These are phyloP conservation scores for Parnassius mnemosyne DNA, from an alignment of 2,888 invertebrate species.

Conservation along the genomic window DNA sequence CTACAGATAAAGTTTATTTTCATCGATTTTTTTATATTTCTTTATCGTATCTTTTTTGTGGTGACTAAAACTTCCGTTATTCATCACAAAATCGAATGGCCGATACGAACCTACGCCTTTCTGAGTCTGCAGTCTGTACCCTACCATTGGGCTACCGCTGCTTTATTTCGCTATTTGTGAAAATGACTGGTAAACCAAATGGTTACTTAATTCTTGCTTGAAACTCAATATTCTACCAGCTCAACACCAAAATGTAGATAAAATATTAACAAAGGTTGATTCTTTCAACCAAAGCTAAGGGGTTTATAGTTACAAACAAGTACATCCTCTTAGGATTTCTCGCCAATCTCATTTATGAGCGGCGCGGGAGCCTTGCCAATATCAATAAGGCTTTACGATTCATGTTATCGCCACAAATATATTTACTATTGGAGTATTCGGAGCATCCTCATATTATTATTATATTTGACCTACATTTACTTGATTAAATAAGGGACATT, in stretches of 20 bases:
- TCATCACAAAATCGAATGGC: too few relatives aligned
- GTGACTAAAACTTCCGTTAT: too few relatives aligned
- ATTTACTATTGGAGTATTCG: slow-evolving; percentile 25
- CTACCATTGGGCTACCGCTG: too few relatives aligned
- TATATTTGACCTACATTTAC: slow-evolving; percentile 23
- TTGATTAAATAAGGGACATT: slow-evolving; percentile 19
- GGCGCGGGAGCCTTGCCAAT: slow-evolving; percentile 23
- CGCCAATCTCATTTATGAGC: slow-evolving; percentile 24
- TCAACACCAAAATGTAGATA: background rate
- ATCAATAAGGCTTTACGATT: slow-evolving; percentile 25
- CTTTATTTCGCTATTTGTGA: too few relatives aligned
- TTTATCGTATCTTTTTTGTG: too few relatives aligned
- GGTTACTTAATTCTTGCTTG: too few relatives aligned
- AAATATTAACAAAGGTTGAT: slow-evolving; percentile 13
- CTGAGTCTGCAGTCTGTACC: too few relatives aligned
- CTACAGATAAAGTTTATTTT: too few relatives aligned
- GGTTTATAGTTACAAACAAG: slow-evolving; percentile 16
- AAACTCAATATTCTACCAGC: too few relatives aligned
- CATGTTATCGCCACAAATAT: slow-evolving; percentile 25
- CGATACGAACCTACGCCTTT: too few relatives aligned
- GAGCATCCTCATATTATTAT: slow-evolving; percentile 18
- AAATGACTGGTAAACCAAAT: too few relatives aligned
- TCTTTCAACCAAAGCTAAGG: slow-evolving; percentile 15
- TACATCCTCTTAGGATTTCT: slow-evolving; percentile 31
- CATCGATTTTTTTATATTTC: too few relatives aligned